These are phyloP conservation scores for Pelusios castaneus DNA, from an alignment of 2,113 vertebrate species.

Conservation along the genomic window DNA sequence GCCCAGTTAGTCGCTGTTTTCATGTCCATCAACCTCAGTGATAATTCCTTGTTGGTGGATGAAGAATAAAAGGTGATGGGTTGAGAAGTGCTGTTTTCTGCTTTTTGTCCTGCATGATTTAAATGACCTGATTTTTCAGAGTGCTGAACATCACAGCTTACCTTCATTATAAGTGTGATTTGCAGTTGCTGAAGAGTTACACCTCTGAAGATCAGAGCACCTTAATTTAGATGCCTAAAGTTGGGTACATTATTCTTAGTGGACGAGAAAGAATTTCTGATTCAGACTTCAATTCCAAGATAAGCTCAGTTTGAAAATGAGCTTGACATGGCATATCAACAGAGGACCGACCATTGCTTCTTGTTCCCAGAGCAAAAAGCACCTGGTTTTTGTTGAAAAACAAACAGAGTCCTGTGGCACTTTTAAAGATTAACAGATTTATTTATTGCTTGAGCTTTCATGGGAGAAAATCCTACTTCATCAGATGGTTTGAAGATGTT, in stretches of 20 bases:
- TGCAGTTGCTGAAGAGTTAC: not conserved
- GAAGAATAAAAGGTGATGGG: not conserved
- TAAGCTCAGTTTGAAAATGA: not conserved
- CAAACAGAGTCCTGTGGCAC: too few species aligned
- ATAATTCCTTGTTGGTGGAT: not conserved
- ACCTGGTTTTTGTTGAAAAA: not conserved
- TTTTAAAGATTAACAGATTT: too few species aligned
- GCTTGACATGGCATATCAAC: not conserved
- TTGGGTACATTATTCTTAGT: not conserved
- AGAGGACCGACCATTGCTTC: not conserved
- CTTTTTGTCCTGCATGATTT: not conserved
- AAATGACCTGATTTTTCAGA: not conserved
- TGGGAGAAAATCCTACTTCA: too few species aligned
- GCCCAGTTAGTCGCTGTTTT: not conserved
- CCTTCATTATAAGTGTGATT: not conserved
- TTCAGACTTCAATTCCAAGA: not conserved
- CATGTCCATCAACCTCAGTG: not conserved
- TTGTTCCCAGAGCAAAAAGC: not conserved
- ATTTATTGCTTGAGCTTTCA: too few species aligned
- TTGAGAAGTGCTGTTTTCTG: not conserved
- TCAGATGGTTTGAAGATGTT: too few species aligned
- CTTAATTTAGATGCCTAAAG: conserved; percentile 2
- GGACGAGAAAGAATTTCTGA: not conserved
- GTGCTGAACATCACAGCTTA: not conserved
- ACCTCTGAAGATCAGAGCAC: not conserved